Base-by-base conservation (phyloP, 2,113 vertebrate species). In the Silurus glanis region DNA sequence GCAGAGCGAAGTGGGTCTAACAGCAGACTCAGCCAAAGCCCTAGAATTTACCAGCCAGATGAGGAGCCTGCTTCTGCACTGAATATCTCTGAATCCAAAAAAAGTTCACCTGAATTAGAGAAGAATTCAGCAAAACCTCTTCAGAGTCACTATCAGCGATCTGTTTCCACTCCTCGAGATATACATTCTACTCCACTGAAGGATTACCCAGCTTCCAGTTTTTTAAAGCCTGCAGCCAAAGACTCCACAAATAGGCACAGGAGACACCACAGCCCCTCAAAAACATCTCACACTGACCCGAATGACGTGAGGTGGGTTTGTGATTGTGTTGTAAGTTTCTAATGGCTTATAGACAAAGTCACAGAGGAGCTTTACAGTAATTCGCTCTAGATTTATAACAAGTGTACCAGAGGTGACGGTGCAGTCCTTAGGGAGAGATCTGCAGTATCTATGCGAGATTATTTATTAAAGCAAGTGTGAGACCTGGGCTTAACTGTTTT, bases 261-360 rank as follows among this genome's bases (percentile, higher is more conserved):
- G 56, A 59, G 16, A 45, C 28, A 59, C 25, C 69, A 82, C 80
- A 82, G 85, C 56, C 7, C 74, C 67, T 85, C 79, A 0, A 89
- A 86, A 49, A 82, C 86, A 19, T 90, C 90, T 7, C 88, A 90
- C 89, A 9, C 58, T 49, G 83, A 74, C 61, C 28, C 49, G 23
- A 83, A 90, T n/a, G 76, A 90, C 49, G 80, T 87, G 84, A 94
- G 92, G 94, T 94, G 71, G 88, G 86, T 82, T 82, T 9, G 10
- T 61, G 25, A 76, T 45, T 74, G 23, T 47, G 19, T 1, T 49
- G 53, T 87, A 21, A 19, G 71, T 14, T 58, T 45, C 61, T 17
- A 58, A 17, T 58, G 25, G 17, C 19, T 9, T 74, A 25, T 49
- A 56, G 4, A 56, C 53, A 53, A 25, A 55, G 23, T 51, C 16